phyloP scores from a whole-genome alignment of 2,113 vertebrate species.

The Rafetus swinhoei region DNA sequence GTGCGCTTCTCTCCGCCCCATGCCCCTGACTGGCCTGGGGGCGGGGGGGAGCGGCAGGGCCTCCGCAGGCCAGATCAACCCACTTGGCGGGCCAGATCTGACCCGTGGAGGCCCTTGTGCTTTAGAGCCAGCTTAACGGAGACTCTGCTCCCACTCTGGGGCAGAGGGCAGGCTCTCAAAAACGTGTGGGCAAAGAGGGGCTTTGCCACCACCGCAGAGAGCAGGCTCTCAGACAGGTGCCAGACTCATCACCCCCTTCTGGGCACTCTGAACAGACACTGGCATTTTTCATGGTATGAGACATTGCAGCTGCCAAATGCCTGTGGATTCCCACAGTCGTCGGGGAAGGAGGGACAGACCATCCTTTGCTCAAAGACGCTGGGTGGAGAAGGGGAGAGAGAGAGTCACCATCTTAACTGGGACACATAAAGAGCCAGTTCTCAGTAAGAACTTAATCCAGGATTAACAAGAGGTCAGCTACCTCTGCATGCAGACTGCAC shows the following conservation, averaged over 20 bases:
- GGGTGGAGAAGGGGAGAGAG: conserved; percentile 41
- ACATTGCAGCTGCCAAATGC: neutral
- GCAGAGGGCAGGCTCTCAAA: neutral
- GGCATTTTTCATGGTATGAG: neutral
- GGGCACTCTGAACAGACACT: neutral
- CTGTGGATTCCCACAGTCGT: neutral
- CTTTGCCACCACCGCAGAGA: neutral
- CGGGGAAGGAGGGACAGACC: conserved; percentile 20
- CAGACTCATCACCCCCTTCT: neutral
- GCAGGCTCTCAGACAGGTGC: neutral
- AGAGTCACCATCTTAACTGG: conserved; percentile 78
- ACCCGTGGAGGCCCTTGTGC: no score
- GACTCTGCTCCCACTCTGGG: neutral
- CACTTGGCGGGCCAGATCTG: no score
- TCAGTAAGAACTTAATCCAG: conserved; percentile 81
- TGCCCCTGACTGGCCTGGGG: no score
- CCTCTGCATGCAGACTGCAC: conserved; percentile 72
- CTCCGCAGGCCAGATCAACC: no score
- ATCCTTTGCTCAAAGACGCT: conserved; percentile 46
- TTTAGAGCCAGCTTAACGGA: neutral
- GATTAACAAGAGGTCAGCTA: conserved; percentile 80
- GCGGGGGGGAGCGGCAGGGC: no score
- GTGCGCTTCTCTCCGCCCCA: no score
- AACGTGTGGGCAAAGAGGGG: neutral
- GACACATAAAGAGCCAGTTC: conserved; percentile 71